Conservation (phyloP, 2,888 invertebrate species). For the Dasypolia templi region DNA sequence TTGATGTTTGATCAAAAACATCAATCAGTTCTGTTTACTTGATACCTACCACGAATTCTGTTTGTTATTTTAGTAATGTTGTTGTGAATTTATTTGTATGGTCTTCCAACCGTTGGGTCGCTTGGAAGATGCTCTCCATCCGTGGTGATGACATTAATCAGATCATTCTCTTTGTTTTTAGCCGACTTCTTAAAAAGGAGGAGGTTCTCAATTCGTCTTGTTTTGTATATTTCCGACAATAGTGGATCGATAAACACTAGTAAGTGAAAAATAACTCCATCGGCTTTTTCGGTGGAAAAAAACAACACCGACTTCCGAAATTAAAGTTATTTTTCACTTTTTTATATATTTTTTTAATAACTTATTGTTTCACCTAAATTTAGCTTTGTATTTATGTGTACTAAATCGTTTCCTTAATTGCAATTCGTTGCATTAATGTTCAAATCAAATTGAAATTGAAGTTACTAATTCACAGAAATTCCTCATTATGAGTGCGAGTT, state of each 20-base stretch:
- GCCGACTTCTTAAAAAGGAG: too few species aligned
- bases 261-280: too few species aligned
- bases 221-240: too few species aligned
- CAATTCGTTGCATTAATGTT: neutral
- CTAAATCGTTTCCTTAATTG: neutral
- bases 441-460: neutral
- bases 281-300: too few species aligned
- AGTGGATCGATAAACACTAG: too few species aligned
- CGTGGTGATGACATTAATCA: neutral
- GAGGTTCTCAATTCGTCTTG: too few species aligned
- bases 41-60: neutral
- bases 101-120: neutral
- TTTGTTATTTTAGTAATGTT: constrained; percentile 16
- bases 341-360: too few species aligned
- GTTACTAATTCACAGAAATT: neutral
- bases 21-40: constrained; percentile 18
- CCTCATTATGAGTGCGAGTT: constrained; percentile 4
- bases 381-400: neutral
- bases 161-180: neutral
- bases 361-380: neutral
- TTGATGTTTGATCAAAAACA: constrained; percentile 35
- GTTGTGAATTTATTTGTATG: neutral
- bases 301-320: too few species aligned
- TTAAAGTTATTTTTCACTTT: too few species aligned
- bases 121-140: neutral